Percentiles rank a stretch among this genome's conserved stretches.
Conservation (phyloP, 2,113 vertebrate species). For the Meles meles region DNA sequence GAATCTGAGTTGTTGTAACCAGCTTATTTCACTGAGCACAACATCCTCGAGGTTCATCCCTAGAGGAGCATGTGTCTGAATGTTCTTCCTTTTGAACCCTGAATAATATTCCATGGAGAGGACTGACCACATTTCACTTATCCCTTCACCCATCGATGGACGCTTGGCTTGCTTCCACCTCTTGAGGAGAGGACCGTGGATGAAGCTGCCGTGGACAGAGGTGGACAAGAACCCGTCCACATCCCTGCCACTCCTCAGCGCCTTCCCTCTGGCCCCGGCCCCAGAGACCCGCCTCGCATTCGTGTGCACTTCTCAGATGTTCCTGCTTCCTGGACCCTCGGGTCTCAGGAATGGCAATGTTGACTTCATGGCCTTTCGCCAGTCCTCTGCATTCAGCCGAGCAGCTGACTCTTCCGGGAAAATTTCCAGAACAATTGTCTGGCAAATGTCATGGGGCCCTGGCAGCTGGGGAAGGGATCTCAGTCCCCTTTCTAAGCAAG, state of each 20-base stretch:
- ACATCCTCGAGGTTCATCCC: not conserved
- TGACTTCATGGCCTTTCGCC: not conserved
- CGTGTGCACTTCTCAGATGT: not conserved
- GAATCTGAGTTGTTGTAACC: not conserved
- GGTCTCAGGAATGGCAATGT: not conserved
- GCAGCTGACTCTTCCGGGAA: not conserved
- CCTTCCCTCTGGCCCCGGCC: not conserved
- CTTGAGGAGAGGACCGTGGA: not conserved
- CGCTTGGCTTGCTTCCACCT: not conserved
- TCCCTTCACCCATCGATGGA: not conserved
- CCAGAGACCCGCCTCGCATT: fast-evolving
- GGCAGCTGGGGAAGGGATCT: not conserved
- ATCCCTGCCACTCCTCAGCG: fast-evolving
- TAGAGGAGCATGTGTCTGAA: not conserved
- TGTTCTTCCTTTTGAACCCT: not conserved
- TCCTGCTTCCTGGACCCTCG: too few species aligned
- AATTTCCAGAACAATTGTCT: not conserved
- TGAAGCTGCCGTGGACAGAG: fast-evolving
- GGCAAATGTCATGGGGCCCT: not conserved
- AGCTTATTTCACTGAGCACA: not conserved
- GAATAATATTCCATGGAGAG: not conserved
- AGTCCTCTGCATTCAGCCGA: not conserved
- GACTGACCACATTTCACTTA: not conserved
- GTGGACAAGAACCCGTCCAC: fast-evolving
- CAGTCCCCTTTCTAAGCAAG: not conserved